phyloP scores from a whole-genome alignment of 2,797 vertebrate species.

The Anguilla marmorata region DNA sequence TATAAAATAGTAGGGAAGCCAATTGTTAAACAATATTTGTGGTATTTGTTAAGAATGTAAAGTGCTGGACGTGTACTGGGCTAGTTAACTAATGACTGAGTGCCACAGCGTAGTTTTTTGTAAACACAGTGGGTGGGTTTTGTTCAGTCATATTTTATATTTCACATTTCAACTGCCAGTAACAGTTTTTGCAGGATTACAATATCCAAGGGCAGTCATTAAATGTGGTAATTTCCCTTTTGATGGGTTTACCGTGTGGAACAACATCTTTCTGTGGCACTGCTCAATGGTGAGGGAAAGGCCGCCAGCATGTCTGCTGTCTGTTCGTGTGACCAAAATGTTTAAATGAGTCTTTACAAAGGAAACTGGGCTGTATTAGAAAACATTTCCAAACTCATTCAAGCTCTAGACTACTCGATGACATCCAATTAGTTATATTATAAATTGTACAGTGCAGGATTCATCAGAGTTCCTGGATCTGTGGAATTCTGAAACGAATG shows the following conservation, averaged over 20 bases:
- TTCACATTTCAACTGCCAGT: slow-evolving; percentile 34
- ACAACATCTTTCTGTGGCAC: not conserved
- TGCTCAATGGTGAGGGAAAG: not conserved
- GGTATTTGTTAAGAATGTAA: slow-evolving; percentile 29
- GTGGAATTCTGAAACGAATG: slow-evolving; percentile 69
- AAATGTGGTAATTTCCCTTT: not conserved
- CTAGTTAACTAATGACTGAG: slow-evolving; percentile 33
- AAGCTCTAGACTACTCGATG: slow-evolving; percentile 59
- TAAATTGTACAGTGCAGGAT: slow-evolving; percentile 66
- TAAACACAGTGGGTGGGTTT: slow-evolving; percentile 32
- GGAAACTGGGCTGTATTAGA: slow-evolving; percentile 58
- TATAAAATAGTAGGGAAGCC: slow-evolving; percentile 28
- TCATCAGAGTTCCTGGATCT: slow-evolving; percentile 67
- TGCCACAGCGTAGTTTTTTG: slow-evolving; percentile 32
- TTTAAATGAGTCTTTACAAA: slow-evolving; percentile 26
- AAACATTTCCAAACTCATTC: slow-evolving; percentile 58
- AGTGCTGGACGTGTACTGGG: slow-evolving; percentile 26
- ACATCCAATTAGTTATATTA: slow-evolving; percentile 74
- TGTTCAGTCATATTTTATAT: slow-evolving; percentile 37
- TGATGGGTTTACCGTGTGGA: slow-evolving; percentile 7
- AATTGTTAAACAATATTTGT: slow-evolving; percentile 22
- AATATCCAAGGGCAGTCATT: slow-evolving; percentile 4
- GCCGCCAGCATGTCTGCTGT: not conserved
- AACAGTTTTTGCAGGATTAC: slow-evolving; percentile 5
- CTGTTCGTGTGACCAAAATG: not conserved